A percentile compares a stretch with the other conserved stretches of the same genome.
Conservation (phyloP, 2,797 vertebrate species). For the Argya squamiceps region DNA sequence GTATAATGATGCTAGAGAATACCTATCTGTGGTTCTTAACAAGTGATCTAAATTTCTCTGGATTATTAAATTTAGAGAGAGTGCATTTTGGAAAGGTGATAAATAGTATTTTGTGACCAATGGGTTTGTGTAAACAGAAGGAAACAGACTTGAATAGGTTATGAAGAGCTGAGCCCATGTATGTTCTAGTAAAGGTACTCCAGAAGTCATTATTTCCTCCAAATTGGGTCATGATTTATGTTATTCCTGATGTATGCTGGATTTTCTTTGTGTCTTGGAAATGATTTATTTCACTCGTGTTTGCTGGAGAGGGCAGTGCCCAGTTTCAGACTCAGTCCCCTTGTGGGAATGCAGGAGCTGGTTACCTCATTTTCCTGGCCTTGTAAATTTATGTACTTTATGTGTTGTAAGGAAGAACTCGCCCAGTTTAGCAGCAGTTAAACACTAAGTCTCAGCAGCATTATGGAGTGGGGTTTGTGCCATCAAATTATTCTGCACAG, state of each 20-base stretch:
- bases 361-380: not conserved
- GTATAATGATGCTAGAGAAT: not conserved
- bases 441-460: fast-evolving
- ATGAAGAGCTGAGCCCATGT: not conserved
- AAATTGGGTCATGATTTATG: not conserved
- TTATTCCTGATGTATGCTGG: not conserved
- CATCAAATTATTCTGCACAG: not conserved
- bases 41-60: not conserved
- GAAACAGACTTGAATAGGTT: not conserved
- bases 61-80: not conserved
- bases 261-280: not conserved
- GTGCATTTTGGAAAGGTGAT: not conserved
- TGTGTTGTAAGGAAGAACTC: not conserved
- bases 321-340: not conserved
- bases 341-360: not conserved
- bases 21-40: not conserved
- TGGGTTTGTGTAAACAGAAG: not conserved
- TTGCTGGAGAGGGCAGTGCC: not conserved
- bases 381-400: not conserved
- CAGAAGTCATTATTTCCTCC: not conserved
- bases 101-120: not conserved
- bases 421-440: not conserved
- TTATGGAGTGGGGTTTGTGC: not conserved
- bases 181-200: not conserved
- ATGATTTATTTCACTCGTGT: not conserved